A percentile compares a stretch with the other conserved stretches of the same genome.
Conservation (phyloP, 2,113 vertebrate genomes). For the Echinops telfairi region DNA sequence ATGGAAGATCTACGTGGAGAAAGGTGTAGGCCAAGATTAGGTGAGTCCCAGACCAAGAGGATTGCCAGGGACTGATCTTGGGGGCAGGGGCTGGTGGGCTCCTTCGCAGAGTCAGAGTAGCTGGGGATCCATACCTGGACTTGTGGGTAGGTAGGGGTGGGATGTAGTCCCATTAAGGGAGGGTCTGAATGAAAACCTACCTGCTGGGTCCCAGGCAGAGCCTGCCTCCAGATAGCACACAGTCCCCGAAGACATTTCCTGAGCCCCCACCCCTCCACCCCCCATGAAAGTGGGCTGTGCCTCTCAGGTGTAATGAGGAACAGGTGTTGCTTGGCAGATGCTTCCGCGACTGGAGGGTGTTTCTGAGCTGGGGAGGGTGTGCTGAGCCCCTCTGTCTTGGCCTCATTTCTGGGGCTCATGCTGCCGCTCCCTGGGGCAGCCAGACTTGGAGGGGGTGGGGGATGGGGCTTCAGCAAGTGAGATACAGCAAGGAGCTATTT, state of each 20-base stretch:
- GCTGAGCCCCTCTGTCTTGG: constrained; percentile 65
- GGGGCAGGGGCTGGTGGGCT: not conserved
- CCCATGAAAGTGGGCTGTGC: not conserved
- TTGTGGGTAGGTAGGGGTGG: not conserved
- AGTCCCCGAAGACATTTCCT: constrained; percentile 3
- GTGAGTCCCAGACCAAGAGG: no score
- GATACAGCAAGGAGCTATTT: constrained; percentile 81
- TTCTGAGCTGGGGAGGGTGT: constrained; percentile 47
- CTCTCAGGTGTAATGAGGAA: not conserved
- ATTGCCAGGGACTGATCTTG: not conserved
- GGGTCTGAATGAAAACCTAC: not conserved
- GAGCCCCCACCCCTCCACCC: not conserved
- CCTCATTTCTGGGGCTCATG: constrained; percentile 77
- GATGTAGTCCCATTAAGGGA: not conserved
- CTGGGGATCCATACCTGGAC: not conserved
- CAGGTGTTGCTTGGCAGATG: constrained; percentile 64
- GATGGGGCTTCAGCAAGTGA: constrained; percentile 72
- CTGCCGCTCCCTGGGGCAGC: constrained; percentile 76
- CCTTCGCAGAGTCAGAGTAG: not conserved
- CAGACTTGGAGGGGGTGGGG: constrained; percentile 68
- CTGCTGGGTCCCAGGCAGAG: not conserved
- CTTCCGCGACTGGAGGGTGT: constrained; percentile 22
- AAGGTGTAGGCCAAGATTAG: not conserved
- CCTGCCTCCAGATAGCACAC: not conserved
- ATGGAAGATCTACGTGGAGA: not conserved